Conservation (phyloP, 2,888 invertebrate species). For the Seira sanloemensis region DNA sequence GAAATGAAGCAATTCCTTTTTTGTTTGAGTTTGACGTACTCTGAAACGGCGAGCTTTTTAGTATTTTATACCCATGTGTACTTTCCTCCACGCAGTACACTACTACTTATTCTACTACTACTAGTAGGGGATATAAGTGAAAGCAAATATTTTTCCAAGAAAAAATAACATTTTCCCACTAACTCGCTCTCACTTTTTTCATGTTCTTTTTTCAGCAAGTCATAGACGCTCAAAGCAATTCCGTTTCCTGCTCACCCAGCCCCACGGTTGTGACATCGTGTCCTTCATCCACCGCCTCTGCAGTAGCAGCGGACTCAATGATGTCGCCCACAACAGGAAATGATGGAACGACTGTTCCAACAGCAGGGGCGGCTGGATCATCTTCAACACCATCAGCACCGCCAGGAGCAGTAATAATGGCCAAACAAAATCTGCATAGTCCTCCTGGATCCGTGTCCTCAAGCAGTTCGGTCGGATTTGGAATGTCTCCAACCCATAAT, state of each 20-base stretch:
- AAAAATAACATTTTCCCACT: background rate
- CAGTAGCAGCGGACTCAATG: slow-evolving; percentile 19
- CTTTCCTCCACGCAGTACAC: no score
- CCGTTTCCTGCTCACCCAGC: slow-evolving; percentile 20
- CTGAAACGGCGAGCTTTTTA: no score
- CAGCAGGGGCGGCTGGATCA: background rate
- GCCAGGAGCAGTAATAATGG: no score
- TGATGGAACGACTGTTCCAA: no score
- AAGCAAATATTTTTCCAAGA: no score
- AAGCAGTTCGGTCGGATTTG: slow-evolving; percentile 46
- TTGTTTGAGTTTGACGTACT: no score
- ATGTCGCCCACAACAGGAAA: slow-evolving; percentile 31
- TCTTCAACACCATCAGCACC: slow-evolving; percentile 2
- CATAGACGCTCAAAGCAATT: slow-evolving; percentile 43
- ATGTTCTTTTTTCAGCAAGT: slow-evolving; percentile 43
- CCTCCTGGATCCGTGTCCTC: slow-evolving; percentile 56
- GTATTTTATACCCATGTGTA: no score
- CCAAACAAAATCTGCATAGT: slow-evolving; percentile 49
- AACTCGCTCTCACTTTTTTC: background rate
- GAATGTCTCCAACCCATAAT: slow-evolving; percentile 49
- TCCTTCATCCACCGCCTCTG: slow-evolving; percentile 28
- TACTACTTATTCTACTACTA: no score
- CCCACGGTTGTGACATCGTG: slow-evolving; percentile 7
- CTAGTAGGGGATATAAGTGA: no score
- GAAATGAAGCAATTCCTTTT: slow-evolving; percentile 38